Base-by-base conservation (phyloP, 2,797 vertebrate species). In the Sebastes kiyomatsui region DNA sequence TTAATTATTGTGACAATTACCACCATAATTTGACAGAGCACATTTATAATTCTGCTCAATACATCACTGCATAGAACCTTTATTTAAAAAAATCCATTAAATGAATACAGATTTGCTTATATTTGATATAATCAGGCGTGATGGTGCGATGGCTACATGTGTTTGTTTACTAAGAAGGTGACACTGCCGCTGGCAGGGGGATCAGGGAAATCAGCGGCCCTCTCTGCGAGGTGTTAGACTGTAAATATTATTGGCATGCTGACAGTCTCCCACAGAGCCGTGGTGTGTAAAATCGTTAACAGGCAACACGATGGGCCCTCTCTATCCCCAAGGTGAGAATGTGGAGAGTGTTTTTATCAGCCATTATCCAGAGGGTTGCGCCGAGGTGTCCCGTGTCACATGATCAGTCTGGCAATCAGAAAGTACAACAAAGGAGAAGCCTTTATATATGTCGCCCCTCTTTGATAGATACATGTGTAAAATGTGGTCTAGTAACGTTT, bases 211-310 rank as follows among this genome's bases (percentile, higher is more conserved):
- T 90, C 88, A 87, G 81, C 33, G 27, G 81, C 81, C 81, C 58
- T 85, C 82, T 88, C 74, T 74, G 80, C 2, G 83, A 94, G 93
- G 94, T 93, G 93, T 93, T 93, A 92, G 91, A 92, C 92, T 88
- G 88, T 94, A 93, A 95, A 93, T 93, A 94, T 94, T 94, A 94
- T 94, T 92, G 93, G 93, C 93, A 91, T 90, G 79, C 91, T 90
- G 93, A 93, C 93, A 88, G 90, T 84, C 90, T 88, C 90, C 91
- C 77, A 84, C 91, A 81, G 91, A 16, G 92, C 84, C 72, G n/a
- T 38, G 72, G 80, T 86, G 93, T 93, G 92, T 93, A 93, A 92
- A 93, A 93, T 92, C 84, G 74, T 93, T 95, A 93, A 94, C 92
- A 90, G 93, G 92, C 87, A 80, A 69, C 90, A 81, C 86, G 91